Conservation (phyloP, 2,113 vertebrate genomes). For the Isichthys henryi region DNA sequence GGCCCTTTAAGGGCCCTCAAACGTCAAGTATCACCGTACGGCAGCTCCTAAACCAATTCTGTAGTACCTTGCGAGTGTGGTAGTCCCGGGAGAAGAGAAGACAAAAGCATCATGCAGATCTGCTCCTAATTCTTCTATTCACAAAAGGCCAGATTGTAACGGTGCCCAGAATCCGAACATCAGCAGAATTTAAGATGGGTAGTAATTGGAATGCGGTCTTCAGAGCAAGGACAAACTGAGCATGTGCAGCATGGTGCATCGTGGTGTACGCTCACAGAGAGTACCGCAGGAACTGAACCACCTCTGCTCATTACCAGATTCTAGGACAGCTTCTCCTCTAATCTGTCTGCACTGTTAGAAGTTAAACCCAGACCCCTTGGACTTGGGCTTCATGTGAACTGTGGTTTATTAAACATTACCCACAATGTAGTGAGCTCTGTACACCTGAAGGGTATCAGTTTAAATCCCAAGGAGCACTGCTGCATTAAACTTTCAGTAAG, state of each 20-base stretch:
- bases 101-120: neutral
- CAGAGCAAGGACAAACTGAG: conserved; percentile 8
- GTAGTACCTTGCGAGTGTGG: neutral
- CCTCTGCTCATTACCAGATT: neutral
- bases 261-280: conserved; percentile 33
- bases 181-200: neutral
- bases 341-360: neutral
- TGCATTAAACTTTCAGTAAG: too few relatives aligned
- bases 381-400: neutral
- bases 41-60: neutral
- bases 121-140: neutral
- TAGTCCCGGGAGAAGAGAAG: neutral
- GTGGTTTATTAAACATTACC: neutral
- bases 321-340: neutral
- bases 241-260: conserved; percentile 39
- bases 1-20: neutral
- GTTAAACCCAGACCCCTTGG: neutral
- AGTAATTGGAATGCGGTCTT: neutral
- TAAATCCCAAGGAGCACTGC: too few relatives aligned
- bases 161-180: neutral
- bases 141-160: neutral
- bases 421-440: neutral
- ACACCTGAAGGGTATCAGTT: too few relatives aligned
- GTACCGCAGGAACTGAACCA: neutral
- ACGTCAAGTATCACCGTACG: neutral